A percentile compares a stretch with the other conserved stretches of the same genome.
phyloP scores from a whole-genome alignment of 2,113 vertebrate genomes.

The Nothoprocta perdicaria region DNA sequence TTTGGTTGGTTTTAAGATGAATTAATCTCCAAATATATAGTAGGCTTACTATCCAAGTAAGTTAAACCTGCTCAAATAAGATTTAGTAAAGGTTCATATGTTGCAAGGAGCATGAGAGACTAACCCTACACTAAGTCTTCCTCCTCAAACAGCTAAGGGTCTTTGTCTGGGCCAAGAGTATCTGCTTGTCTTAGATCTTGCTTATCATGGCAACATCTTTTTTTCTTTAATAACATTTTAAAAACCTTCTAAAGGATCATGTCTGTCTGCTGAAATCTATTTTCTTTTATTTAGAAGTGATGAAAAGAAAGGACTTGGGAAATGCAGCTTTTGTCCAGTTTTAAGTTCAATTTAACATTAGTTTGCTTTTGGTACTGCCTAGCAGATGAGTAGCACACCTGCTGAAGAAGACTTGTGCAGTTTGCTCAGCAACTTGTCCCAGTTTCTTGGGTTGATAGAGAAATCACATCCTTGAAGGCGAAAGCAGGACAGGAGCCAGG shows the following conservation, averaged over 20 bases:
- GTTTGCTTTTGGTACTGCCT: not conserved
- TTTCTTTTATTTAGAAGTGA: not conserved
- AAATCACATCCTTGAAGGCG: not conserved
- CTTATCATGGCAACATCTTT: not conserved
- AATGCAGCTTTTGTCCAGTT: not conserved
- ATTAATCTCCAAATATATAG: conserved; percentile 8
- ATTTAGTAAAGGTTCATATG: conserved; percentile 44
- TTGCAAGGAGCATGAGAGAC: not conserved
- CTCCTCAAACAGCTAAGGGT: not conserved
- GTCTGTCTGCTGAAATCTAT: not conserved
- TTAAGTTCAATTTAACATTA: not conserved
- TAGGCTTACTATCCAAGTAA: not conserved
- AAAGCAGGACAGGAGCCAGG: not conserved
- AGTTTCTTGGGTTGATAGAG: not conserved
- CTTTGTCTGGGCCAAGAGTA: conserved; percentile 13
- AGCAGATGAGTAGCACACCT: not conserved
- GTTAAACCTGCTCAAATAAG: conserved; percentile 35
- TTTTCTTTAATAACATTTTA: not conserved
- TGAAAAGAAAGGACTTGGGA: not conserved
- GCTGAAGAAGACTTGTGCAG: not conserved
- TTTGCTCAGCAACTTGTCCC: not conserved
- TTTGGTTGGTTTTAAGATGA: not conserved
- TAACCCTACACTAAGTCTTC: not conserved
- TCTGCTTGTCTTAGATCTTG: conserved; percentile 29
- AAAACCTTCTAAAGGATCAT: not conserved